Conservation (phyloP, 2,797 vertebrate species). For the Coccyzus lansbergi region DNA sequence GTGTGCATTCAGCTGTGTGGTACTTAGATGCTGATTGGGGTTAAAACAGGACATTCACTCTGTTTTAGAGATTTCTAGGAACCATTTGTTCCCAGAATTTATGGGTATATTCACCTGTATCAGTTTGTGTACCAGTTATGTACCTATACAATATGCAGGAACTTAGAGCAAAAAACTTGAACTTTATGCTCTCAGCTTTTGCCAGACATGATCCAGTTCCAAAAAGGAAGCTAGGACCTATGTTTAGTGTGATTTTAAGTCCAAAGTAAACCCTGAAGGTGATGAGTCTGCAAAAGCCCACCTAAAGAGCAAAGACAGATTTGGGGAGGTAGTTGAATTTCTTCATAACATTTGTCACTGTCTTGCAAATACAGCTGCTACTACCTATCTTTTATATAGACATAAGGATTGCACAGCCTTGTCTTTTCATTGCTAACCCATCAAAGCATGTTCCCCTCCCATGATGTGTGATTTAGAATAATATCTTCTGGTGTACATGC, state of each 20-base stretch:
- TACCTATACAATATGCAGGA: not conserved
- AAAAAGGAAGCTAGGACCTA: not conserved
- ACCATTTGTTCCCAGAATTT: not conserved
- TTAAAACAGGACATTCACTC: fast-evolving
- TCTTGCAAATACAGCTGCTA: not conserved
- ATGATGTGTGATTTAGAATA: not conserved
- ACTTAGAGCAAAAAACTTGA: not conserved
- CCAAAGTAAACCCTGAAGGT: not conserved
- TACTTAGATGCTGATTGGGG: not conserved
- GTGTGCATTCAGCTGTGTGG: fast-evolving
- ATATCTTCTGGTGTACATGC: not conserved
- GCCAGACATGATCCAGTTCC: fast-evolving
- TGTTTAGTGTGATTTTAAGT: not conserved
- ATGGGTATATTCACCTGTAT: not conserved
- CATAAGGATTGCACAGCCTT: not conserved
- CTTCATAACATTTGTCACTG: not conserved
- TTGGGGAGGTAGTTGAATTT: not conserved
- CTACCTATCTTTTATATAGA: not conserved
- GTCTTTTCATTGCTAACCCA: not conserved
- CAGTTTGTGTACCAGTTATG: not conserved
- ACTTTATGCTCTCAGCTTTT: not conserved
- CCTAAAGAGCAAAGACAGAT: not conserved
- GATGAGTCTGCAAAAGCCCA: not conserved
- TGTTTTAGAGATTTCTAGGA: not conserved
- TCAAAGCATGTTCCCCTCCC: not conserved